Base-by-base conservation (phyloP, 2,113 vertebrate genomes). In the Anhinga anhinga region DNA sequence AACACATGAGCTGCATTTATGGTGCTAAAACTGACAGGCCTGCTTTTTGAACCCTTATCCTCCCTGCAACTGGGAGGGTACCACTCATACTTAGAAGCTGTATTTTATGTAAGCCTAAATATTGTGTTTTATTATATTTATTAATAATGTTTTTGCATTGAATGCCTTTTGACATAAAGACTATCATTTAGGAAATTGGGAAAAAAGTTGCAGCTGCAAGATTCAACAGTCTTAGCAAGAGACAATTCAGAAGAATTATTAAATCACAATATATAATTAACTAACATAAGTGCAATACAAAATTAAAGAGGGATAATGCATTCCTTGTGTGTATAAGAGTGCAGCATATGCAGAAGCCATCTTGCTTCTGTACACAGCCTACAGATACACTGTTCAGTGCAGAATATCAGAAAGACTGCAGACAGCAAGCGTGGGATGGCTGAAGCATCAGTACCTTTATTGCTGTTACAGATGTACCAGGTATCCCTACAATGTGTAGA, bases 341-440 rank as follows among this genome's bases (percentile, higher is more conserved):
- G 82, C 56, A 90, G 80, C 10, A 45, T 29, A 66, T 36, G 79
- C 86, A 95, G 94, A 81, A 95, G 91, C 63, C 86, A 93, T 92
- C 86, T 86, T 82, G 76, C 88, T 49, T 85, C 82, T 73, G 36
- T 49, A 73, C 30, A 90, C 36, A 88, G 72, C 44, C 78, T 77
- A 52, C 36, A 86, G 82, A 81, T 13, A 63, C 29, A 38, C 25
- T 26, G 29, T 23, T 82, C 53, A 1, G 23, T 19, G 69, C 58
- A 84, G 59, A 88, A 2, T 29, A 61, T 22, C 32, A 62, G 69
- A 50, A 50, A 76, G 47, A 67, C 50, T 84, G 81, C 79, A 92
- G 49, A 50, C 4, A 1, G 61, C 52, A 77, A 52, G 6, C 10
- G 52, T 19, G 44, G 74, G 26, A 72, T 70, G 66, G 88, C 36